Base-by-base conservation (phyloP, 2,113 vertebrate genomes). In the Tautogolabrus adspersus region DNA sequence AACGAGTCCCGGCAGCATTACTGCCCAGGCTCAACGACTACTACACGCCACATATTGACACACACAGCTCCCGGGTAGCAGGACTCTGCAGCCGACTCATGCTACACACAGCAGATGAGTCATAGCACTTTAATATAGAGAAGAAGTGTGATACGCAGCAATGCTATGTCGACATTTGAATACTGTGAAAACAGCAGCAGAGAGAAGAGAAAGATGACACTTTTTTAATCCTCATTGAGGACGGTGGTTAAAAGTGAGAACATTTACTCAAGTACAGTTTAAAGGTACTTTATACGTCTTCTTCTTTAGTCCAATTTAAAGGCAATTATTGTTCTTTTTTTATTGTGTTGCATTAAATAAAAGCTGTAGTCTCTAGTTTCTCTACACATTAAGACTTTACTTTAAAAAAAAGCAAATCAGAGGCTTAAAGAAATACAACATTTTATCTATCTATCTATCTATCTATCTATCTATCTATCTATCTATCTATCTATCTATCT, bases 31-130 rank as follows among this genome's bases (percentile, higher is more conserved):
- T 49, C 18, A 19, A 18, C 18, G 19, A 19, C 18, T 18, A 49
- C 15, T 49, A 19, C 46, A 47, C 12, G 5, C 16, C 30, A 34
- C 30, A 34, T 34, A 34, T 34, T 16, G 46, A 49, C 47, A 49
- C 18, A 19, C 47, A 49, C 47, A 19, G 47, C 47, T 49, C 47
- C 18, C 18, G 8, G 40, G 40, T 1, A 16, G 5, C 18, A 18
- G 16, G 47, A 19, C 47, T 49, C 47, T 49, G 47, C 18, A 65
- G 54, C 46, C 10, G 19, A 40, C 58, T 59, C 59, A 59, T 26
- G 59, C 65, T 30, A 21, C 40, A 70, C 18, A 58, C 69, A 46
- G 3, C 5, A 21, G 26, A 30, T 79, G 71, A 82, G 57, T 76
- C 78, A 75, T 0, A 38, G 52, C 51, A 23, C 12, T 57, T 63